Base-by-base conservation (phyloP, 2,888 invertebrate species). In the Hymenopus coronatus region DNA sequence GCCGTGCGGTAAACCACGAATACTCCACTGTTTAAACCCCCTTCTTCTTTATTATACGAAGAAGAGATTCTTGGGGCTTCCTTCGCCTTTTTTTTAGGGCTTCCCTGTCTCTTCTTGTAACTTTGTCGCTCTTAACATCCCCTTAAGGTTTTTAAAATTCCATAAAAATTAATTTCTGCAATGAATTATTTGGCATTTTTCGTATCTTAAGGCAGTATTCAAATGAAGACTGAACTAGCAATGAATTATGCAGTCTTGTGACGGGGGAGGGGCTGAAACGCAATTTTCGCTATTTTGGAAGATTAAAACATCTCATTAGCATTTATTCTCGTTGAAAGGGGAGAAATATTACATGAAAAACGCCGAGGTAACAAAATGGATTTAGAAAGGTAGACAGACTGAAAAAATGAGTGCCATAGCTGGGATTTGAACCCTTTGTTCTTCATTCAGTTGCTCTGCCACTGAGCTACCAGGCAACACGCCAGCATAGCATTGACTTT, bases 1-100 rank as follows among this genome's bases (percentile, higher is more conserved):
- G 87, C 87, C 27, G 40, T 33, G 87, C 87, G 87, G 87, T 33
- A 87, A 87, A 87, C 87, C 87, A 33, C 87, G 54, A 70, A 70
- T 70, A 25, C 54, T 20, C 54, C 25, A 1, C 20, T 70, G 20
- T 70, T 70, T 54, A 54, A 54, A 54, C 54, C 54, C 54, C 20
- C 54, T 70, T 70, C 20, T 70, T 70, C 54, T 70, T 70, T 70
- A 70, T 70, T 70, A 70, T 70, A 70, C 54, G 6, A 70, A 70
- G 54, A 70, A 70, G 54, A 70, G 54, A 70, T 70, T 70, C 54
- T 70, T 70, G 20, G 54, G 54, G 54, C 54, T 70, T 70, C 54
- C 54, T 70, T 70, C 25, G 20, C 54, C 40, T 1, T 70, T 70
- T n/a, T 70, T 70, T 70, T 70, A 70, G 54, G 54, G 54, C 54